Conservation (phyloP, 2,113 vertebrate species). For the Thryonomys swinderianus region DNA sequence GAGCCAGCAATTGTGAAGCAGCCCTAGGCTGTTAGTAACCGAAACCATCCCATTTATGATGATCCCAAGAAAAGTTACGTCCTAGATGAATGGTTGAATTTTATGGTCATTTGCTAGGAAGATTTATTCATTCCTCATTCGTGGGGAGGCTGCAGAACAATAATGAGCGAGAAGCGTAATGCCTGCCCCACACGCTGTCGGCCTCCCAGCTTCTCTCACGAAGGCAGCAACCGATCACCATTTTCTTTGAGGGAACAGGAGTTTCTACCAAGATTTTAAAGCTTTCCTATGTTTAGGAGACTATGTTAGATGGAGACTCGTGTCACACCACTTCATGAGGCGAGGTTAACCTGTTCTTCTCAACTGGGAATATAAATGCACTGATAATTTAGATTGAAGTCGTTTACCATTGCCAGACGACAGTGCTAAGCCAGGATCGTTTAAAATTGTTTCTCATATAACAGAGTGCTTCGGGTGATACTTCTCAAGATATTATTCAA, state of each 20-base stretch:
- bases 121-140: slow-evolving; percentile 65
- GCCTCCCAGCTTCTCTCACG: background rate
- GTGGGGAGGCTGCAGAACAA: slow-evolving; percentile 4
- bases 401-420: background rate
- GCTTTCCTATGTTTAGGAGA: background rate
- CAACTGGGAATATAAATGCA: background rate
- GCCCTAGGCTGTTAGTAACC: slow-evolving; percentile 65
- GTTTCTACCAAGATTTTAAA: background rate
- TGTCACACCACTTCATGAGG: background rate
- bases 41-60: slow-evolving; percentile 66
- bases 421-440: background rate
- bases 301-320: background rate
- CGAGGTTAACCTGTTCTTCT: background rate
- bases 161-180: slow-evolving; percentile 1
- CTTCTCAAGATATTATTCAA: slow-evolving; percentile 44
- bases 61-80: slow-evolving; percentile 62
- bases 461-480: slow-evolving; percentile 25
- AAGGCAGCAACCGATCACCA: background rate
- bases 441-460: slow-evolving; percentile 6
- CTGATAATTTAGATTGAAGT: background rate
- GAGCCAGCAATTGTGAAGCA: slow-evolving; percentile 72
- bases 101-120: slow-evolving; percentile 43
- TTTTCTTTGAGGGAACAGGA: background rate
- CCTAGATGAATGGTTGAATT: slow-evolving; percentile 52
- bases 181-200: background rate